Evolutionary conservation across 2,888 invertebrate genomes (phyloP).

Genomic region (Andrena dorsata): DNA sequence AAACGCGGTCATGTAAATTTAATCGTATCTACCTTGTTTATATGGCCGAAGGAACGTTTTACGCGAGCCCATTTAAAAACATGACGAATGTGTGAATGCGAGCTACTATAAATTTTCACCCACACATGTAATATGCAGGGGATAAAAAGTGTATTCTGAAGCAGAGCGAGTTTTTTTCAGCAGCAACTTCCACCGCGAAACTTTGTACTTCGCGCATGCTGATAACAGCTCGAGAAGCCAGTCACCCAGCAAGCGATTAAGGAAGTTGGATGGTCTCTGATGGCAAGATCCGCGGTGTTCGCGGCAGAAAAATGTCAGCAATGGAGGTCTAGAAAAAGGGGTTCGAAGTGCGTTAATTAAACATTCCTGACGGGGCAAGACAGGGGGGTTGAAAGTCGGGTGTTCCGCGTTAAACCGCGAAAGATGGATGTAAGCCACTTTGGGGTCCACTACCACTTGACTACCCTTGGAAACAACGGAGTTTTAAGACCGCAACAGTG

Average conservation of each 20-base stretch:
- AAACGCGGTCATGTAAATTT: no score
- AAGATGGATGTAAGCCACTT: slow-evolving; percentile 61
- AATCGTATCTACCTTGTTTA: no score
- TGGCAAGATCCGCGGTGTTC: slow-evolving; percentile 55
- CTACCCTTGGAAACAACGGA: slow-evolving; percentile 27
- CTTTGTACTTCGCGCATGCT: slow-evolving; percentile 60
- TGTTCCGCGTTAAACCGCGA: slow-evolving; percentile 53
- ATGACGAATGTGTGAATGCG: no score
- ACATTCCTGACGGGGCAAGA: slow-evolving; percentile 66
- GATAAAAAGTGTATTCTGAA: not conserved
- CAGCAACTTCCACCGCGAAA: slow-evolving; percentile 43
- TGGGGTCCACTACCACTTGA: slow-evolving; percentile 25
- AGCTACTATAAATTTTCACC: not conserved
- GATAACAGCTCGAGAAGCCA: slow-evolving; percentile 60
- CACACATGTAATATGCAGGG: not conserved
- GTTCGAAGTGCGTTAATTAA: slow-evolving; percentile 72
- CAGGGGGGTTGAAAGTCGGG: slow-evolving; percentile 37
- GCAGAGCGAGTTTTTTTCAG: not conserved
- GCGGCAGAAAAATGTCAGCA: slow-evolving; percentile 68
- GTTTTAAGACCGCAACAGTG: slow-evolving; percentile 40
- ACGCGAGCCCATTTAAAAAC: no score
- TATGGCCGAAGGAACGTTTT: no score
- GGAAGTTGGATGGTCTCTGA: slow-evolving; percentile 67
- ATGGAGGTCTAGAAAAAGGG: slow-evolving; percentile 63
- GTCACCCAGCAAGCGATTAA: slow-evolving; percentile 63